Base-by-base conservation (phyloP, 2,888 invertebrate species). In the Heliconius hortense region DNA sequence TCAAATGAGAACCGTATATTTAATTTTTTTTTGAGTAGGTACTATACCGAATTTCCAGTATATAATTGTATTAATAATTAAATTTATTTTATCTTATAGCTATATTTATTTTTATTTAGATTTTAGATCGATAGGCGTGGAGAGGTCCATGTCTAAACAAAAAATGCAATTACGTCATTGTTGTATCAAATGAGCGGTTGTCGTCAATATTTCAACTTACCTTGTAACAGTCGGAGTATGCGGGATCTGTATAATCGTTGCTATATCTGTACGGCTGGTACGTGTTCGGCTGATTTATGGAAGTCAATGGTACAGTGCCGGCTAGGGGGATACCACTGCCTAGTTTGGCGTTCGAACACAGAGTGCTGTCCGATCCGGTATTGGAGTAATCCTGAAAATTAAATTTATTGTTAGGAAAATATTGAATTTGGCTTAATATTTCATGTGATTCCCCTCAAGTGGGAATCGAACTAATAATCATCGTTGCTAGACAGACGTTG, bases 211-310 rank as follows among this genome's bases (percentile, higher is more conserved):
- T 81, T 62, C 70, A 72, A 71, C 80, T 83, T 84, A 91, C 94
- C 95, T 95, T 94, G 94, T 96, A 93, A 93, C 97, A 97, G 79
- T 97, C 97, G 79, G 96, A 96, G 91, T 97, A 97, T 77, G 96
- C 95, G 0, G 97, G 96, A 82, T 97, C 97, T 56, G 96, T 96
- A 87, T 97, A 97, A 87, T 97, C 97, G 72, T 96, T 96, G 80
- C 96, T 96, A 86, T 96, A 96, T 84, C 95, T 90, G 82, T 92
- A 93, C 0, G 92, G 91, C 56, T 92, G 92, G 80, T 93, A 92
- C 2, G 88, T 84, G 69, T 83, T 91, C 62, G 91, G 93, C 82
- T 96, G 95, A 86, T 96, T 96, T 82, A 96, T 96, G 66, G 96
- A 93, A 69, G 96, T 95, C 84, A 97, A 94, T 79, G 96, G 96